phyloP scores from a whole-genome alignment of 2,888 invertebrate species.

The Papilio protenor region DNA sequence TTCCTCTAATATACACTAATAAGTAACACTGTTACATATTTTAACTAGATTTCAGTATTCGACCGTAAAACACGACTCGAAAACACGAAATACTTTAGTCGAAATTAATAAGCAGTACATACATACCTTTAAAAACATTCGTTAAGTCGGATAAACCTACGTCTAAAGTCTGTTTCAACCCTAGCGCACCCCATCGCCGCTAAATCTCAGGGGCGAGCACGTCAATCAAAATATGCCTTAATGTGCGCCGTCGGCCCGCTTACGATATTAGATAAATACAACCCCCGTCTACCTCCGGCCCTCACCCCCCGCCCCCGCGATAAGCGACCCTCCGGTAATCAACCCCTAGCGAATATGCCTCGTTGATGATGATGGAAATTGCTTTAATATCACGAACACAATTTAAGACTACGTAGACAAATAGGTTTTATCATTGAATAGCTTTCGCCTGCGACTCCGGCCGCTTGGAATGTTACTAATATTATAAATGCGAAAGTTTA shows the following conservation, averaged over 20 bases:
- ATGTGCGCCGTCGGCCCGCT: conserved; percentile 65
- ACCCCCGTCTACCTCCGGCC: conserved; percentile 44
- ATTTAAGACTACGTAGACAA: conserved; percentile 8
- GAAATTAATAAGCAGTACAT: neutral
- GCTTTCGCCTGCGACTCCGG: neutral
- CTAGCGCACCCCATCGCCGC: conserved; percentile 54
- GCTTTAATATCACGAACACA: conserved; percentile 20
- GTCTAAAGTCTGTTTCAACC: conserved; percentile 45
- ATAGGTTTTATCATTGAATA: neutral
- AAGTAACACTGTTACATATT: too few relatives aligned
- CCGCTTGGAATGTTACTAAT: too few relatives aligned
- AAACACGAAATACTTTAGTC: neutral
- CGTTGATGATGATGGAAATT: conserved; percentile 36
- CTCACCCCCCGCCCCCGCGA: conserved; percentile 38
- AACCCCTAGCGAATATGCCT: conserved; percentile 38
- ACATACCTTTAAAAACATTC: neutral
- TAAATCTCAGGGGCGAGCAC: conserved; percentile 67
- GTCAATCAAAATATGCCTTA: conserved; percentile 80
- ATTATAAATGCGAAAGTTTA: too few relatives aligned
- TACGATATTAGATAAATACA: conserved; percentile 80
- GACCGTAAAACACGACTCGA: too few relatives aligned
- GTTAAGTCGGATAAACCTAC: neutral
- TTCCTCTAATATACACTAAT: too few relatives aligned
- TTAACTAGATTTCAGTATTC: too few relatives aligned
- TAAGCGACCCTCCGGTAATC: conserved; percentile 48